These are phyloP conservation scores for Marmota monax DNA, from an alignment of 2,113 vertebrate genomes.

Conservation along the genomic window DNA sequence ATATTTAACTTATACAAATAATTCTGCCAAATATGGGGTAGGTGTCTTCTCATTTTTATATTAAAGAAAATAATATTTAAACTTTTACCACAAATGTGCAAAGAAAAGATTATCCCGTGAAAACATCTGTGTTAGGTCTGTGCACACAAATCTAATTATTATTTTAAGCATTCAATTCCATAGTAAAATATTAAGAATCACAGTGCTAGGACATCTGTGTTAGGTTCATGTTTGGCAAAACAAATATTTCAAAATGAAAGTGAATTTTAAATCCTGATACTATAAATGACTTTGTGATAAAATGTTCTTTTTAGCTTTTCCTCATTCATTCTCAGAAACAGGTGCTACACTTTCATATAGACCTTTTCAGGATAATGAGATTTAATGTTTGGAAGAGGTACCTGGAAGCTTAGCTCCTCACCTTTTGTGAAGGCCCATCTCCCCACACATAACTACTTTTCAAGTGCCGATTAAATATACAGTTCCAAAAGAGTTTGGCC, in stretches of 20 bases:
- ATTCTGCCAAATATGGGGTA: not conserved
- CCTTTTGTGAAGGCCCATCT: not conserved
- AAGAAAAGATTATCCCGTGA: not conserved
- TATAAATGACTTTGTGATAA: not conserved
- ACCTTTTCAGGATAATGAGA: not conserved
- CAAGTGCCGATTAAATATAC: not conserved
- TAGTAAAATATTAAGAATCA: not conserved
- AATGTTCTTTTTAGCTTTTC: not conserved
- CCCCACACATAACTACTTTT: not conserved
- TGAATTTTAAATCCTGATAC: constrained; percentile 4
- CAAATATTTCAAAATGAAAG: constrained; percentile 53
- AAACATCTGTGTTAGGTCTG: not conserved
- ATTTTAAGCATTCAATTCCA: not conserved
- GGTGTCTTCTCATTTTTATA: constrained; percentile 34
- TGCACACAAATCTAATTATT: not conserved
- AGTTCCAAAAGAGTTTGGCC: not conserved
- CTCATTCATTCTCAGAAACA: not conserved
- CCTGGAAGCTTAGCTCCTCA: not conserved
- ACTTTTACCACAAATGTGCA: not conserved
- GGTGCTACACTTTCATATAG: not conserved
- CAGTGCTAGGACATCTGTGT: not conserved
- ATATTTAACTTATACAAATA: constrained; percentile 56
- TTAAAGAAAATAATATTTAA: not conserved
- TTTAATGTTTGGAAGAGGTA: not conserved
- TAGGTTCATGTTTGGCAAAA: constrained; percentile 41